phyloP scores from a whole-genome alignment of 2,797 vertebrate species.

The Gymnothorax javanicus region DNA sequence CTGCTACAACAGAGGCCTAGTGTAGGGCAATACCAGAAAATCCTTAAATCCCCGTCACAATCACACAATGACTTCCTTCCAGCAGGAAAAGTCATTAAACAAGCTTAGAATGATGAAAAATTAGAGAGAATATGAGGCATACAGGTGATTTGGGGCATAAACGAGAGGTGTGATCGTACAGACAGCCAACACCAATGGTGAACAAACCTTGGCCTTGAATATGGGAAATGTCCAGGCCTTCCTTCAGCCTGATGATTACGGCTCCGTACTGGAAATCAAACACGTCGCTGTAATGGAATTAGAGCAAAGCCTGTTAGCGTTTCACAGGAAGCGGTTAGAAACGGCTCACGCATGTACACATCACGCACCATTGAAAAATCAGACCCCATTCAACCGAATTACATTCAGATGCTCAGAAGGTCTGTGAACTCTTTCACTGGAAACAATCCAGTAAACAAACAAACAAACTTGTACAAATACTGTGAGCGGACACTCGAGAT shows the following conservation, averaged over 20 bases:
- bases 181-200: neutral
- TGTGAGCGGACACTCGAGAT: neutral
- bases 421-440: neutral
- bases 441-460: neutral
- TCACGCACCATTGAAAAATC: slow-evolving; percentile 36
- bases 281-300: slow-evolving; percentile 78
- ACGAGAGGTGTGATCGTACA: neutral
- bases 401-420: neutral
- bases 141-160: neutral
- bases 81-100: neutral
- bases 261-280: slow-evolving; percentile 95
- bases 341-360: neutral
- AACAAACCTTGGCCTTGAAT: slow-evolving; percentile 93
- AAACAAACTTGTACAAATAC: neutral
- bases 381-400: neutral
- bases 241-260: slow-evolving; percentile 88
- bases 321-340: slow-evolving; percentile 21
- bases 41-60: neutral
- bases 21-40: neutral
- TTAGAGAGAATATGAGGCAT: neutral
- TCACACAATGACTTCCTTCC: neutral
- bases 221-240: slow-evolving; percentile 94
- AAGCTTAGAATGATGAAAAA: neutral
- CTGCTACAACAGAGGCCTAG: neutral
- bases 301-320: slow-evolving; percentile 32